phyloP scores from a whole-genome alignment of 1,140 invertebrate species.

The Zaprionus camerounensis region DNA sequence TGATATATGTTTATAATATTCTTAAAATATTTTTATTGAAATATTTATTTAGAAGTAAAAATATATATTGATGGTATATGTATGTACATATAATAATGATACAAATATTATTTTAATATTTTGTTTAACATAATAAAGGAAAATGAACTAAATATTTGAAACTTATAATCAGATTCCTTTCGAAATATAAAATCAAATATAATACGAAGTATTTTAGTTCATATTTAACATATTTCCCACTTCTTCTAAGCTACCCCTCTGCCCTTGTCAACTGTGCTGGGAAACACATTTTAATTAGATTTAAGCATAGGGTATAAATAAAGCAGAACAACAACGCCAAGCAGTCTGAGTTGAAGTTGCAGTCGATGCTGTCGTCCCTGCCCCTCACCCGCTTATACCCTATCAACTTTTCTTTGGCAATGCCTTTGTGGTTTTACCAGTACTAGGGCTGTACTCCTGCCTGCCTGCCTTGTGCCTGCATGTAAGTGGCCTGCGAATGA shows the following conservation, averaged over 20 bases:
- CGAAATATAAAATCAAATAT: too few species aligned
- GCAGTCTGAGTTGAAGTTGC: constrained; percentile 48
- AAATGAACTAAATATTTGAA: too few species aligned
- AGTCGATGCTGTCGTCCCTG: neutral
- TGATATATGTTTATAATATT: too few species aligned
- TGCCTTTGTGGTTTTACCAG: constrained; percentile 59
- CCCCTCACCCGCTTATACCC: neutral
- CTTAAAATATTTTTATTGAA: too few species aligned
- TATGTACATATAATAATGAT: too few species aligned
- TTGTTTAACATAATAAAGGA: too few species aligned
- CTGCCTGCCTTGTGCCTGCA: constrained; percentile 73
- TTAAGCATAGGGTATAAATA: constrained; percentile 28
- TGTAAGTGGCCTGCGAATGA: constrained; percentile 69
- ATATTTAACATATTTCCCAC: neutral
- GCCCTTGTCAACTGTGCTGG: neutral
- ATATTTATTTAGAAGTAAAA: too few species aligned
- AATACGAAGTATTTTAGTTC: neutral
- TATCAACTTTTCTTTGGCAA: constrained; percentile 33
- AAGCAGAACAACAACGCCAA: constrained; percentile 45
- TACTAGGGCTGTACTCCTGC: constrained; percentile 30
- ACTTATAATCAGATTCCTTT: too few species aligned
- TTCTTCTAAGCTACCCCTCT: neutral
- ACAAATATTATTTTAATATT: too few species aligned
- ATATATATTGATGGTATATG: too few species aligned
- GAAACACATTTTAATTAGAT: neutral